Conservation (phyloP, 2,797 vertebrate genomes). For the Helostoma temminkii region DNA sequence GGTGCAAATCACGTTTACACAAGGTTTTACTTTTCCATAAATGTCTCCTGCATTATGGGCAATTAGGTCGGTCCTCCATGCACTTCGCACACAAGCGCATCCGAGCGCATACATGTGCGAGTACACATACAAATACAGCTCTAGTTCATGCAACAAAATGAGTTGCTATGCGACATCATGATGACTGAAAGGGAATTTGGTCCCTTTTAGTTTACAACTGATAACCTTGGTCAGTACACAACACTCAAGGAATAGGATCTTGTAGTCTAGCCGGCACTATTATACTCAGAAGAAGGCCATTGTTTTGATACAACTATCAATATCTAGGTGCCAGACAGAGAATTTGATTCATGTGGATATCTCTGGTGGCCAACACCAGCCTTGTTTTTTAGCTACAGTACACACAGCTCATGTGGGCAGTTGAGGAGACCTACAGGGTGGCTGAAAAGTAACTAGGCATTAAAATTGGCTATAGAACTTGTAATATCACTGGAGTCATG, state of each 20-base stretch:
- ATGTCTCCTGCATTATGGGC: slow-evolving; percentile 43
- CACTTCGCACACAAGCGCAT: slow-evolving; percentile 2
- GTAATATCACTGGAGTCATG: too few species aligned
- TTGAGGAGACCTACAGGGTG: slow-evolving; percentile 40
- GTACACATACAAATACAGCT: not conserved
- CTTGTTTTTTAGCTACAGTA: slow-evolving; percentile 43
- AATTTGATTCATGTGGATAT: slow-evolving; percentile 49
- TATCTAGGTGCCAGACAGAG: slow-evolving; percentile 68
- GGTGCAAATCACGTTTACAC: slow-evolving; percentile 56
- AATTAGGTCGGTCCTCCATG: slow-evolving; percentile 11
- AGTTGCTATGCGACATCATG: slow-evolving; percentile 38
- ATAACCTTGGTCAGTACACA: slow-evolving; percentile 58
- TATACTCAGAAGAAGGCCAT: slow-evolving; percentile 57
- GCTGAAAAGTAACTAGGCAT: too few species aligned
- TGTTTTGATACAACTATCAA: slow-evolving; percentile 66
- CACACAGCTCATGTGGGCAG: slow-evolving; percentile 46
- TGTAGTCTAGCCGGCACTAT: slow-evolving; percentile 35
- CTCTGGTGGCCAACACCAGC: slow-evolving; percentile 53
- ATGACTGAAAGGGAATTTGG: slow-evolving; percentile 44
- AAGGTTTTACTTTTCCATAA: slow-evolving; percentile 50
- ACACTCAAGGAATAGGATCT: slow-evolving; percentile 55
- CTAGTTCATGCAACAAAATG: slow-evolving; percentile 23
- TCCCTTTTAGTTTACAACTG: slow-evolving; percentile 57
- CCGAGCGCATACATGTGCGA: slow-evolving; percentile 6
- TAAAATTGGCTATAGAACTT: too few species aligned